These are phyloP conservation scores for Dyspetes luteomarginatus DNA, from an alignment of 2,888 invertebrate species.

Conservation along the genomic window DNA sequence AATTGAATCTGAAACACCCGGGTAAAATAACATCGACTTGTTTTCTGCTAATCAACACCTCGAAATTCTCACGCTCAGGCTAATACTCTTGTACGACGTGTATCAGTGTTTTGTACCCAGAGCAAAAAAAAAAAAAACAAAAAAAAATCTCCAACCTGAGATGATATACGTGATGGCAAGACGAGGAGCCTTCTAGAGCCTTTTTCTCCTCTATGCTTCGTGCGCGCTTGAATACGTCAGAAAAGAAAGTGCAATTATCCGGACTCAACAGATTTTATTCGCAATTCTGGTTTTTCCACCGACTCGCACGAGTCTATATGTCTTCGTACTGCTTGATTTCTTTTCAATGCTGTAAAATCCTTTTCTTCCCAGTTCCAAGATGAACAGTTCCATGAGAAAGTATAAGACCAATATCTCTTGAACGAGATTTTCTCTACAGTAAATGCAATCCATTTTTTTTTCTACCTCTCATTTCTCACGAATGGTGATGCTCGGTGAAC, in stretches of 20 bases:
- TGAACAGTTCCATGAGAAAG: no score
- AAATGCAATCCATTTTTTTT: background rate
- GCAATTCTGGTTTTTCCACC: conserved; percentile 46
- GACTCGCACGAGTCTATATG: background rate
- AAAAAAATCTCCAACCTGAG: no score
- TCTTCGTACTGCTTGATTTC: conserved; percentile 20
- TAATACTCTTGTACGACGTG: conserved; percentile 6
- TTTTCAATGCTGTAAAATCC: conserved; percentile 19
- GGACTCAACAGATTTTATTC: conserved; percentile 47
- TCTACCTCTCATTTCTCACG: conserved; percentile 14
- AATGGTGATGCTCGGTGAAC: conserved; percentile 9
- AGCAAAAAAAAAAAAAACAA: background rate
- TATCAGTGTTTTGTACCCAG: conserved; percentile 12
- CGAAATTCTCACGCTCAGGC: conserved; percentile 27
- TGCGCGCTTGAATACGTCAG: conserved; percentile 22
- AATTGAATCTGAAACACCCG: conserved; percentile 72
- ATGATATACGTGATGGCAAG: background rate
- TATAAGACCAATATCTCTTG: no score
- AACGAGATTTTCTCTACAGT: conserved; percentile 22
- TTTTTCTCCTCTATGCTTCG: conserved; percentile 21
- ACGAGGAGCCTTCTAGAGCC: background rate
- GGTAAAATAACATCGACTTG: conserved; percentile 70
- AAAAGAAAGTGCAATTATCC: conserved; percentile 61
- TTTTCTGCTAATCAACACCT: conserved; percentile 69
- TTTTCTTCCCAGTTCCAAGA: background rate